A percentile compares a stretch with the other conserved stretches of the same genome.
Evolutionary conservation across 2,888 invertebrate species (phyloP).

Genomic region (Hirtodrosophila trivittata): DNA sequence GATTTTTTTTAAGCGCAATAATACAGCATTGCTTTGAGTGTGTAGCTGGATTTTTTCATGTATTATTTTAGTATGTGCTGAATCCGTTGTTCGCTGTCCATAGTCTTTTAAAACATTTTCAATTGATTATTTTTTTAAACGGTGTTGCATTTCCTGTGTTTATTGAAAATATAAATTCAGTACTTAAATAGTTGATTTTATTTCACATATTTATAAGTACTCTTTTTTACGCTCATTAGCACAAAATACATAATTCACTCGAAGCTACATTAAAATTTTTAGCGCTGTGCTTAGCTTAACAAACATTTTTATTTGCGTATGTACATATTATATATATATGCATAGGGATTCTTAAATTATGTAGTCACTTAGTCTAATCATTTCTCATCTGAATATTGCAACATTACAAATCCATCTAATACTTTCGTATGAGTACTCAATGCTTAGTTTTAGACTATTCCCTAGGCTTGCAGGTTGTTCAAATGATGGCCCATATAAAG

Average conservation of each 20-base stretch:
- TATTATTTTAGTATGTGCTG: too few relatives aligned
- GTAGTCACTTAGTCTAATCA: conserved; percentile 27
- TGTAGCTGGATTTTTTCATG: too few relatives aligned
- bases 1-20: too few relatives aligned
- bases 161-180: background rate
- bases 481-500: conserved; percentile 1
- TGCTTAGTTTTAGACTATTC: conserved; percentile 24
- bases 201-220: conserved; percentile 31
- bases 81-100: too few relatives aligned
- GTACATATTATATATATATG: background rate
- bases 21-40: too few relatives aligned
- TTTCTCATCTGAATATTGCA: conserved; percentile 32
- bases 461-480: conserved; percentile 10
- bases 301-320: background rate
- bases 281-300: too few relatives aligned
- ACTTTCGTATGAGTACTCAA: conserved; percentile 59
- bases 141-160: too few relatives aligned
- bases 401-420: conserved; percentile 57
- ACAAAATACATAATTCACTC: conserved; percentile 74
- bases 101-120: too few relatives aligned
- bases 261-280: conserved; percentile 27
- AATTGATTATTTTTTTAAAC: too few relatives aligned
- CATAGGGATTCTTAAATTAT: conserved; percentile 20
- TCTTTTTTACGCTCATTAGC: conserved; percentile 44
- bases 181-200: conserved; percentile 48